These are phyloP conservation scores for Raja brachyura DNA, from an alignment of 2,113 vertebrate species.

Conservation along the genomic window DNA sequence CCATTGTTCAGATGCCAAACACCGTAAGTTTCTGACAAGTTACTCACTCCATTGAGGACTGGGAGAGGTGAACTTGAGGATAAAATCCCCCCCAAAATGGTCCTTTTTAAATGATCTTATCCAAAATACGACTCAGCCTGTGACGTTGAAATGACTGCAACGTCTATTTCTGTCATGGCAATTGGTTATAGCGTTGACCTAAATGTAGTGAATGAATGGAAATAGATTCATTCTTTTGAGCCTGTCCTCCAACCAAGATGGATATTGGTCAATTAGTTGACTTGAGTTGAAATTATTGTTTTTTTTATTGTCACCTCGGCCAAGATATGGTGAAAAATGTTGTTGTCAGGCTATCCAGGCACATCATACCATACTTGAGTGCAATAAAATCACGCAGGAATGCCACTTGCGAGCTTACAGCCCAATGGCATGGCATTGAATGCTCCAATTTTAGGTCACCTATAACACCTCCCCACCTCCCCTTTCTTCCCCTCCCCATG, in stretches of 20 bases:
- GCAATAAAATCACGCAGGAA: too few relatives aligned
- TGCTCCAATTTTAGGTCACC: too few relatives aligned
- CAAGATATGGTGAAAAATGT: too few relatives aligned
- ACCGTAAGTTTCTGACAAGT: conserved; percentile 65
- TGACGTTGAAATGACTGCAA: not conserved
- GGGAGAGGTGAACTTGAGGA: not conserved
- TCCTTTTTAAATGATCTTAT: not conserved
- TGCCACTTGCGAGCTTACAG: too few relatives aligned
- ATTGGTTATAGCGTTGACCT: not conserved
- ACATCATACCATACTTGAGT: too few relatives aligned
- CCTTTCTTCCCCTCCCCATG: too few relatives aligned
- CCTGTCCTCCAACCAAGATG: not conserved
- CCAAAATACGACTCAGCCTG: not conserved
- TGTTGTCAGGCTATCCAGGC: too few relatives aligned
- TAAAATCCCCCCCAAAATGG: not conserved
- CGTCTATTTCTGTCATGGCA: not conserved
- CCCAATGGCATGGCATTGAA: too few relatives aligned
- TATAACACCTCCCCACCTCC: too few relatives aligned
- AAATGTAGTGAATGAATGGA: not conserved
- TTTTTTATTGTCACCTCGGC: too few relatives aligned
- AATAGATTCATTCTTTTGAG: not conserved
- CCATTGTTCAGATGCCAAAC: conserved; percentile 83
- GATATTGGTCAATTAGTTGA: not conserved
- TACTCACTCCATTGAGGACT: not conserved
- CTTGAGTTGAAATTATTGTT: not conserved